A percentile compares a stretch with the other conserved stretches of the same genome.
Evolutionary conservation across 1,140 invertebrate species (phyloP).

Genomic region (Drosophila sulfurigaster): DNA sequence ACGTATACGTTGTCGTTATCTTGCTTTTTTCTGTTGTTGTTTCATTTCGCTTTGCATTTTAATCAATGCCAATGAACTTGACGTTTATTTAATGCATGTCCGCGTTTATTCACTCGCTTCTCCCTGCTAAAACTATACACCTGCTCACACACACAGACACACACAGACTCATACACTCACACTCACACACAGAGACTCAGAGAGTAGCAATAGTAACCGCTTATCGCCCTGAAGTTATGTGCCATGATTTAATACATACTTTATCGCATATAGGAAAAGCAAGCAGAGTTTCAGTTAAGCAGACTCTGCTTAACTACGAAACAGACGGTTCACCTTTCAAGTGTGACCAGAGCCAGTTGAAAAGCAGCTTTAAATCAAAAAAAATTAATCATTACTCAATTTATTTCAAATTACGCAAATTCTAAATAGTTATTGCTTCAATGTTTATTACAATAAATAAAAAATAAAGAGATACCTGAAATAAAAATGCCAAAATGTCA

Average conservation of each 20-base stretch:
- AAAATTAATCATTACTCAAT: too few species aligned
- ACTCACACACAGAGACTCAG: background rate
- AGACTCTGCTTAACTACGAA: too few species aligned
- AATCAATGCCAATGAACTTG: slow-evolving; percentile 79
- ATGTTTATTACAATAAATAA: too few species aligned
- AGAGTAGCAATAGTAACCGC: slow-evolving; percentile 6
- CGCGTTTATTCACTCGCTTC: slow-evolving; percentile 12
- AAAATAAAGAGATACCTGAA: too few species aligned
- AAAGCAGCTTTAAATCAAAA: too few species aligned
- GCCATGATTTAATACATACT: slow-evolving; percentile 10
- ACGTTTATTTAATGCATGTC: slow-evolving; percentile 59
- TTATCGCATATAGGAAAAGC: background rate
- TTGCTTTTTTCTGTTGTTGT: slow-evolving; percentile 10
- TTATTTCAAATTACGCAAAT: too few species aligned
- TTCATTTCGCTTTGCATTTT: slow-evolving; percentile 55
- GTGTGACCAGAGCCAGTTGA: too few species aligned
- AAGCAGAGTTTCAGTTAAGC: too few species aligned
- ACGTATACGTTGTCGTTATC: slow-evolving; percentile 32
- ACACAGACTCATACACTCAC: background rate
- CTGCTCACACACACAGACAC: background rate
- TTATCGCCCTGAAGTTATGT: slow-evolving; percentile 46
- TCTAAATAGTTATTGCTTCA: too few species aligned
- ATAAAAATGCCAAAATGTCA: too few species aligned
- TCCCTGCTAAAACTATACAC: slow-evolving; percentile 6
- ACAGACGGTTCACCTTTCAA: too few species aligned